Percentiles rank a stretch among this genome's conserved stretches.
These are phyloP conservation scores for Cryptotermes secundus DNA, from an alignment of 1,140 invertebrate species.

Conservation along the genomic window DNA sequence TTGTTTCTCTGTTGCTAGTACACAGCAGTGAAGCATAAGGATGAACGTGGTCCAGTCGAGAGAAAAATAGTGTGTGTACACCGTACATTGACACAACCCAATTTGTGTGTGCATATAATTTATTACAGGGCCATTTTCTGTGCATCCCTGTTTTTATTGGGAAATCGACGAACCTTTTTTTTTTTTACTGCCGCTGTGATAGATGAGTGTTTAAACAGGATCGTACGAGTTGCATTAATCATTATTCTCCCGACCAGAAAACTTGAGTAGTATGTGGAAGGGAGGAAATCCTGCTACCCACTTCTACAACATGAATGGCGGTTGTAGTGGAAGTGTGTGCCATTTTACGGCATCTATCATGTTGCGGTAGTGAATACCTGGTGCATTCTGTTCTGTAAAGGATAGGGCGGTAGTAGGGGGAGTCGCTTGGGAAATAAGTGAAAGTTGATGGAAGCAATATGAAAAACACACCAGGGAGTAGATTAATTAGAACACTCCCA, in stretches of 20 bases:
- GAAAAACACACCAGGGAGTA: background rate
- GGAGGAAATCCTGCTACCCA: background rate
- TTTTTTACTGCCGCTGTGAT: slow-evolving; percentile 1
- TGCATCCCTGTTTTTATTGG: slow-evolving; percentile 18
- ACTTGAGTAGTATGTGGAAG: background rate
- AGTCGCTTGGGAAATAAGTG: background rate
- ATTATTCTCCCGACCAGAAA: slow-evolving; percentile 16
- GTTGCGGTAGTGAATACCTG: background rate
- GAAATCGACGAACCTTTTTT: background rate
- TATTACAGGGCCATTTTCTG: background rate
- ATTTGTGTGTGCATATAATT: slow-evolving; percentile 13
- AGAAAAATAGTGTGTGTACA: background rate
- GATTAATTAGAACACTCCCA: background rate
- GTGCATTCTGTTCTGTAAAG: background rate
- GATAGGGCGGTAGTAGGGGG: background rate
- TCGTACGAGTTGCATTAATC: slow-evolving; percentile 12
- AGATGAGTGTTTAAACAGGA: slow-evolving; percentile 3
- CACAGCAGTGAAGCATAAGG: too few species aligned
- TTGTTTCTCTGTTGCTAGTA: too few species aligned
- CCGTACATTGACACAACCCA: background rate
- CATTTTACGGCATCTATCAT: background rate
- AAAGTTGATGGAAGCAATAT: background rate
- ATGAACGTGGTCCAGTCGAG: too few species aligned
- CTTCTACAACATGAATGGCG: slow-evolving; percentile 4
- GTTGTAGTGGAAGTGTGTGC: background rate